Evolutionary conservation across 2,888 invertebrate genomes (phyloP).

Genomic region (Synanthedon myopaeformis): DNA sequence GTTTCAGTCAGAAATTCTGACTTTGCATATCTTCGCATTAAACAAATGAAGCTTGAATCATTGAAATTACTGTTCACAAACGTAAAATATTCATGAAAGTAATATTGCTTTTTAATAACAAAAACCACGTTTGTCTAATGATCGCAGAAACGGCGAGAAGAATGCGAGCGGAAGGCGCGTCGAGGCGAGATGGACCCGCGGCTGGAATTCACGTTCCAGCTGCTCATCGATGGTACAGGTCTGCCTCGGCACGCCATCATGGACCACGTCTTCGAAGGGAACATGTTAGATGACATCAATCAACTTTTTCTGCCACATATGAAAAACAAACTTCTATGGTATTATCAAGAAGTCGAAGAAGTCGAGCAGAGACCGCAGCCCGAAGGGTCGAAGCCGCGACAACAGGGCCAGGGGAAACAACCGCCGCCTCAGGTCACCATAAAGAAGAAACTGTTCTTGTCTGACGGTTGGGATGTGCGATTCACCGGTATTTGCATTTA

Average conservation of each 20-base stretch:
- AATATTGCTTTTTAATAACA: not conserved
- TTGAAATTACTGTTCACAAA: too few species aligned
- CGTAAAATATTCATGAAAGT: conserved; percentile 23
- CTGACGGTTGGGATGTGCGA: conserved; percentile 85
- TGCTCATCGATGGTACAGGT: conserved; percentile 86
- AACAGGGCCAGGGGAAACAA: conserved; percentile 57
- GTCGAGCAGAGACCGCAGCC: conserved; percentile 65
- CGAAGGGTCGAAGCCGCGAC: conserved; percentile 54
- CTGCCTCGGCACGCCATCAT: conserved; percentile 86
- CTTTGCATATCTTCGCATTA: too few species aligned
- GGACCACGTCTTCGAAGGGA: conserved; percentile 91
- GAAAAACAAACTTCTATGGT: conserved; percentile 88
- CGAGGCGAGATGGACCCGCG: conserved; percentile 94
- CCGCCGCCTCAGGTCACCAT: conserved; percentile 51
- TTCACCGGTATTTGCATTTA: conserved; percentile 87
- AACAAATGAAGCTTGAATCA: not conserved
- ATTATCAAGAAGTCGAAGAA: conserved; percentile 88
- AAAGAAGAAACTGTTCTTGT: conserved; percentile 85
- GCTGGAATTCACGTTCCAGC: conserved; percentile 90
- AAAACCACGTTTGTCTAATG: not conserved
- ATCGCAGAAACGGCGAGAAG: conserved; percentile 78
- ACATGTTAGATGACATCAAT: conserved; percentile 91
- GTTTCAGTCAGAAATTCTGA: too few species aligned
- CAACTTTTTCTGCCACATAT: conserved; percentile 87
- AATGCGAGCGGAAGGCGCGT: conserved; percentile 91